Conservation (phyloP, 2,888 invertebrate species). For the Aproaerema taeniolella region DNA sequence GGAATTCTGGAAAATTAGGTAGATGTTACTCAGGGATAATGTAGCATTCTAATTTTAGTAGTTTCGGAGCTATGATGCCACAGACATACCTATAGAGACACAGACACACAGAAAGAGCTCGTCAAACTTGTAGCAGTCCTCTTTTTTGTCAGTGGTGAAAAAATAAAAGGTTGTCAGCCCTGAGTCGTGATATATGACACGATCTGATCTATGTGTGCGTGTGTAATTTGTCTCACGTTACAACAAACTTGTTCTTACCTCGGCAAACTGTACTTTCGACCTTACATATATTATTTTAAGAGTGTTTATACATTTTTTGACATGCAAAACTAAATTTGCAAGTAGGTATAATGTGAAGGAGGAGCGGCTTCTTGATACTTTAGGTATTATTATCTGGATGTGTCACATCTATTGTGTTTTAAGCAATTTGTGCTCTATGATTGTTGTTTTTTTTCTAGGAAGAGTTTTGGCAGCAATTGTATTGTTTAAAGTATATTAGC, state of each 20-base stretch:
- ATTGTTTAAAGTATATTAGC: conserved; percentile 7
- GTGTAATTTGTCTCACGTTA: conserved; percentile 38
- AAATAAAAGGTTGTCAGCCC: conserved; percentile 1
- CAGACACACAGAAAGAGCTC: no score
- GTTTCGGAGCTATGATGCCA: no score
- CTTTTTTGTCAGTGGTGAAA: no score
- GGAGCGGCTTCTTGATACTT: conserved; percentile 31
- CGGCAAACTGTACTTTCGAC: conserved; percentile 27
- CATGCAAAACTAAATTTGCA: not conserved
- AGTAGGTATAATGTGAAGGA: conserved; percentile 25
- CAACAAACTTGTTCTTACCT: conserved; percentile 20
- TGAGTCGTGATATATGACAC: conserved; percentile 36
- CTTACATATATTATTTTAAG: conserved; percentile 23
- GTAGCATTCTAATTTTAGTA: no score
- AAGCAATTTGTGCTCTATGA: conserved; percentile 53
- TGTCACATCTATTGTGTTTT: conserved; percentile 14
- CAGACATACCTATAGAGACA: no score
- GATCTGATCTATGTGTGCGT: conserved; percentile 24
- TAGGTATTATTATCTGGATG: conserved; percentile 14
- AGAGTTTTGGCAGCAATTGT: conserved; percentile 13
- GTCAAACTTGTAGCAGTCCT: no score
- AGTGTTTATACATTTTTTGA: not conserved
- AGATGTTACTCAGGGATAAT: no score
- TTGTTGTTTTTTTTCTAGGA: conserved; percentile 5
- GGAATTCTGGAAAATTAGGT: no score